Percentiles rank a stretch among this genome's conserved stretches.
phyloP scores from a whole-genome alignment of 2,797 vertebrate genomes.

The Clarias platycephalus region DNA sequence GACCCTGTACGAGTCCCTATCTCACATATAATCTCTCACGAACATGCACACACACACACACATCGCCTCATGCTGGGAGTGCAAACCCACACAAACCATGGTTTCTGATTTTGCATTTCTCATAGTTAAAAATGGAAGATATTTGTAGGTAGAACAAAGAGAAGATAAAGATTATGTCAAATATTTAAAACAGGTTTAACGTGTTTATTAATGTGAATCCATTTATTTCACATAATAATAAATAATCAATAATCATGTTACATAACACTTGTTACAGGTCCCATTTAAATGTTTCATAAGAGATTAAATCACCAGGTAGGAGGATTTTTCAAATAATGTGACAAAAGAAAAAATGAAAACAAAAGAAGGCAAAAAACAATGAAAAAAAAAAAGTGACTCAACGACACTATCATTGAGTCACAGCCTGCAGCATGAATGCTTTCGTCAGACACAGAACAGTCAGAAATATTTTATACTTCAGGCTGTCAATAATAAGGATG shows the following conservation, averaged over 20 bases:
- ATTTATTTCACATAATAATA: conserved; percentile 17
- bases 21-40: conserved; percentile 21
- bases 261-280: conserved; percentile 11
- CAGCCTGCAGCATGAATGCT: not conserved
- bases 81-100: not conserved
- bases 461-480: conserved; percentile 9
- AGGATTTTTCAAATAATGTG: conserved; percentile 23
- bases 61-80: not conserved
- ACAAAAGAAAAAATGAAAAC: conserved; percentile 15
- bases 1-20: not conserved
- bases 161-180: not conserved
- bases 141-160: not conserved
- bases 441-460: conserved; percentile 4
- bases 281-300: conserved; percentile 23
- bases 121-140: not conserved
- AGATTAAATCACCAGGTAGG: conserved; percentile 18
- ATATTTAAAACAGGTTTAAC: not conserved
- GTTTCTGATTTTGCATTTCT: not conserved
- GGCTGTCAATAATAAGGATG: not conserved
- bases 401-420: conserved; percentile 20
- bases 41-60: not conserved
- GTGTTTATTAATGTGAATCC: not conserved
- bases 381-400: conserved; percentile 1
- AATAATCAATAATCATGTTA: conserved; percentile 3
- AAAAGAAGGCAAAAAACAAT: conserved; percentile 11